Evolutionary conservation across 1,140 invertebrate genomes (phyloP).

Genomic region (Monomorium pharaonis): DNA sequence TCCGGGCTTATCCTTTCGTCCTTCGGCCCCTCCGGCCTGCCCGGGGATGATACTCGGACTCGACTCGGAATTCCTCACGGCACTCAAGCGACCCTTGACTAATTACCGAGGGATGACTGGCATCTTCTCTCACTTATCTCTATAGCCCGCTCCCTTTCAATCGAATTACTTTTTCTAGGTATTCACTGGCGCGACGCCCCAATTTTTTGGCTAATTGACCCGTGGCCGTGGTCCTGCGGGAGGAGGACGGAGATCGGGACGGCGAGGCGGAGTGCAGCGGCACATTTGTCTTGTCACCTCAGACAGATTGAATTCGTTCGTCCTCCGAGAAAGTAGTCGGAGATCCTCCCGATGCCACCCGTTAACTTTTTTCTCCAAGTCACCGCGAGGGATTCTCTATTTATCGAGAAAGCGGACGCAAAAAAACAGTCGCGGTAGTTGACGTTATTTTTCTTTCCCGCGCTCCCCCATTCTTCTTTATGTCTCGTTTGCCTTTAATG

Average conservation of each 20-base stretch:
- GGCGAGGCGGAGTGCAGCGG: conserved; percentile 62
- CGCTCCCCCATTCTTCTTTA: neutral
- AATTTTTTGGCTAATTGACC: conserved; percentile 85
- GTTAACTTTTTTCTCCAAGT: conserved; percentile 53
- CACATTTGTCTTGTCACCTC: conserved; percentile 79
- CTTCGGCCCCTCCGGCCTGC: conserved; percentile 40
- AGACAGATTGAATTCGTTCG: conserved; percentile 74
- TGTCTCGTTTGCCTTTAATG: neutral
- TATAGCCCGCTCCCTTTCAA: conserved; percentile 78
- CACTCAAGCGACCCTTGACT: conserved; percentile 81
- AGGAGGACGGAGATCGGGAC: conserved; percentile 2
- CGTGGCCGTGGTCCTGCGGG: conserved; percentile 53
- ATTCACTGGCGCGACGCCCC: conserved; percentile 76
- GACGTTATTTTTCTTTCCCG: neutral
- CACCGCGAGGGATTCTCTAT: conserved; percentile 16
- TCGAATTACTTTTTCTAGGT: conserved; percentile 83
- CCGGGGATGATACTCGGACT: conserved; percentile 63
- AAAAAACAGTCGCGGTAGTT: neutral
- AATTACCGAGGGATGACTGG: conserved; percentile 84
- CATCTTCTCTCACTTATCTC: conserved; percentile 84
- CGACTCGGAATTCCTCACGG: conserved; percentile 69
- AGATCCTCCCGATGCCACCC: neutral
- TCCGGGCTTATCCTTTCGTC: conserved; percentile 65
- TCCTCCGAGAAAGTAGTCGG: conserved; percentile 49
- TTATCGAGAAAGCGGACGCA: neutral